Evolutionary conservation across 2,888 invertebrate genomes (phyloP).

Genomic region (Tricholauxania praeusta): DNA sequence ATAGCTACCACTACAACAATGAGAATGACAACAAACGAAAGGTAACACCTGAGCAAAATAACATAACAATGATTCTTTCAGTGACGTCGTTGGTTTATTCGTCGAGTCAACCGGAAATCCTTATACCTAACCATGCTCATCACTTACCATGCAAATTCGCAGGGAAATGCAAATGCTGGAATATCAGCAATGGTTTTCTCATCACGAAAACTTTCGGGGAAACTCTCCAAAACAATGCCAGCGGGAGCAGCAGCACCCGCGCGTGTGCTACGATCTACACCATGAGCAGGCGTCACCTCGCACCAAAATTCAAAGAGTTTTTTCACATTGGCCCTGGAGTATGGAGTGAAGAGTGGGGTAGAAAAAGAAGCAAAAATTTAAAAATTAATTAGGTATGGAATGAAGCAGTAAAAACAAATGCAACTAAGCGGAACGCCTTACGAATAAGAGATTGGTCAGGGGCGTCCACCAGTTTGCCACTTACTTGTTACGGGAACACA

Average conservation of each 20-base stretch:
- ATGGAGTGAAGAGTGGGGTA: not conserved
- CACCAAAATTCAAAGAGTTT: constrained; percentile 69
- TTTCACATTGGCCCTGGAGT: constrained; percentile 65
- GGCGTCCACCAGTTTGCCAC: constrained; percentile 46
- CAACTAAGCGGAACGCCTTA: constrained; percentile 59
- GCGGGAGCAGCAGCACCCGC: constrained; percentile 51
- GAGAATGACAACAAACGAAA: no score
- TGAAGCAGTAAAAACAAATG: constrained; percentile 12
- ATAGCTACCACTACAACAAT: no score
- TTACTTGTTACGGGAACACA: constrained; percentile 65
- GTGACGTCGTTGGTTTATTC: not conserved
- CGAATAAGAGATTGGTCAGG: constrained; percentile 35
- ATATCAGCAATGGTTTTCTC: constrained; percentile 87
- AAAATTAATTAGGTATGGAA: not conserved
- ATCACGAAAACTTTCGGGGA: constrained; percentile 86
- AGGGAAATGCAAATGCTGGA: constrained; percentile 93
- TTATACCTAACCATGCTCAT: not conserved
- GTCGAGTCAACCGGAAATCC: not conserved
- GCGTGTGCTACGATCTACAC: constrained; percentile 52
- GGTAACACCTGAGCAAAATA: not conserved
- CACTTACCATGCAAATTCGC: constrained; percentile 81
- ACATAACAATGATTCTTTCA: not conserved
- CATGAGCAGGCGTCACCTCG: constrained; percentile 60
- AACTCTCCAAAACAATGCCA: constrained; percentile 81
- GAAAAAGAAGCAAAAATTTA: not conserved